Conservation (phyloP, 2,888 invertebrate genomes). For the Hyles lineata region DNA sequence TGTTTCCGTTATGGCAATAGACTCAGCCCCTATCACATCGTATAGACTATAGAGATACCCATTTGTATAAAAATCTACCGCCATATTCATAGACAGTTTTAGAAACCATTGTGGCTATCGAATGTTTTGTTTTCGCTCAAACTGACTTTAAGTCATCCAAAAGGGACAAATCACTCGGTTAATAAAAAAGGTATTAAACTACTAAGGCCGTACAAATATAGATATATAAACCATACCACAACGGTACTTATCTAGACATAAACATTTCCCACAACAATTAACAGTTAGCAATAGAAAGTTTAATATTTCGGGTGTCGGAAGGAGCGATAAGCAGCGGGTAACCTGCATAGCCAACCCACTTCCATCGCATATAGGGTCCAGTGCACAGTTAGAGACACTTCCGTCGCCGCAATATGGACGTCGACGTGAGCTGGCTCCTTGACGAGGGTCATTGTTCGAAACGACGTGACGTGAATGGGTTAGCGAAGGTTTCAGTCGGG, state of each 20-base stretch:
- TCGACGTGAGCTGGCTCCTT: conserved; percentile 59
- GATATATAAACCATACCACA: neutral
- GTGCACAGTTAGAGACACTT: conserved; percentile 69
- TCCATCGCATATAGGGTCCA: conserved; percentile 56
- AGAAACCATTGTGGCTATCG: too few relatives aligned
- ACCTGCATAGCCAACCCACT: conserved; percentile 68
- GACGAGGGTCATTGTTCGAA: conserved; percentile 51
- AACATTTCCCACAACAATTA: conserved; percentile 10
- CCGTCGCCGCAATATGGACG: conserved; percentile 60
- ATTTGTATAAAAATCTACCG: too few relatives aligned
- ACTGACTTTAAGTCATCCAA: too few relatives aligned
- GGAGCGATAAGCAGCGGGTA: conserved; percentile 36
- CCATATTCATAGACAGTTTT: too few relatives aligned
- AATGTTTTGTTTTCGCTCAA: too few relatives aligned
- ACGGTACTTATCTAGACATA: neutral
- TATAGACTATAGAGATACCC: too few relatives aligned
- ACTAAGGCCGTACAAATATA: too few relatives aligned
- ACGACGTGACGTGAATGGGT: conserved; percentile 51
- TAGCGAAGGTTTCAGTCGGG: conserved; percentile 27
- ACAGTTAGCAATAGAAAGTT: conserved; percentile 29
- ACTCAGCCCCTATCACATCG: too few relatives aligned
- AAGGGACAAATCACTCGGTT: too few relatives aligned
- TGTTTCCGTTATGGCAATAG: too few relatives aligned
- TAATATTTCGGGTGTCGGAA: conserved; percentile 22
- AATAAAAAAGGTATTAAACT: too few relatives aligned